Evolutionary conservation across 2,797 vertebrate species (phyloP), one percentile per base, ranked within the genome.

Genomic region (Prionace glauca): DNA sequence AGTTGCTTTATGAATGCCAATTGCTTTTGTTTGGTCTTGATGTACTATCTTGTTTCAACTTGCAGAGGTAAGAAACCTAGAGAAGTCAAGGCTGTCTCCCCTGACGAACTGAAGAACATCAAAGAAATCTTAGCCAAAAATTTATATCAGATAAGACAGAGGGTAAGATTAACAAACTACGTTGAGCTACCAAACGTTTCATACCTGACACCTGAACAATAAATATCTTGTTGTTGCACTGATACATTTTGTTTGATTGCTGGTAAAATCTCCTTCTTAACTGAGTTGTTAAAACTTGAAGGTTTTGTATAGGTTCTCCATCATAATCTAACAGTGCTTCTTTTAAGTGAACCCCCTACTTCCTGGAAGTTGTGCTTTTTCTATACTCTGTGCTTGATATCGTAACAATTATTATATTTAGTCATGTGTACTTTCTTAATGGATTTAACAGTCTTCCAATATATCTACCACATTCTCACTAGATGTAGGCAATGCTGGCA

Each of bases 81-180:
- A 74, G 98, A 98, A 97, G 97, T 98, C 81, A 98, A 97, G 96
- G 98, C 96, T 10, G 97, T 98, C 96, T 96, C 98, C 88, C 97
- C 98, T 81, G 96, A 96, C 20, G 98, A 99, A 97, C 97, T 99
- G 97, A 98, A 96, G 97, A 98, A 98, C 96, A 99, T 99, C 98
- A 97, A 98, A 87, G 98, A 99, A 95, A 98, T 99, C 96, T 96
- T 99, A 96, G 98, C 98, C 95, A 99, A 99, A 97, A 99, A 99
- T 97, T 99, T 99, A 97, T 99, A 99, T 97, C 98, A 98, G 97
- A 99, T 99, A 97, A 98, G 99, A 60, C 98, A 99, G 95, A 97
- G 98, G 97, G 99, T 99, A 96, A 98, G 98, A 90, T 95, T 67
- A 74, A 95, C 67, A 41, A 50, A 60, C 60, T 95, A 14, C 74